Evolutionary conservation across 2,888 invertebrate genomes (phyloP), one percentile per base, ranked within the genome.

Genomic region (Cetonia aurata): DNA sequence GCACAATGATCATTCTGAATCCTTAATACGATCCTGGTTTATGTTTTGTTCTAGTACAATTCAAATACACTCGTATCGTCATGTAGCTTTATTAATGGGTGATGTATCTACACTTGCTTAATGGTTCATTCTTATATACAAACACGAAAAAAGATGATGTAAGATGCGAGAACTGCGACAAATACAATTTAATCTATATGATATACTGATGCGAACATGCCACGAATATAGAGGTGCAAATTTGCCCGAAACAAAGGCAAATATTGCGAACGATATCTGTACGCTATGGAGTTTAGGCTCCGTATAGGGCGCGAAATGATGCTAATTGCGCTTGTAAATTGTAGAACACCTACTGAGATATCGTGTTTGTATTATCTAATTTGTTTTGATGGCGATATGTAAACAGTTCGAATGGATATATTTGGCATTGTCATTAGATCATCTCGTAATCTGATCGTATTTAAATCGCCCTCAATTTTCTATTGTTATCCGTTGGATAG

Each of bases 151-250:
- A 37, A 37, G 33, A 50, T 65, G 62, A 65, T 65, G 62, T 65
- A 65, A 65, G 62, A 65, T 65, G 37, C 8, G 62, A 65, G 46
- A 65, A 50, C n/a, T 65, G 62, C 50, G 62, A 65, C 62, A 50
- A 50, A 65, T 65, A 65, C n/a, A 37, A 37, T 10, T 37, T 37
- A 65, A 65, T 37, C 37, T 41, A 52, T 41, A 52, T 37, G 37
- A 50, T 65, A 50, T 65, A 17, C 12, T 57, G 42, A 65, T 65
- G 50, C 12, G 57, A 42, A 41, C 57, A 19, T 42, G 50, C 33
- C 9, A 3, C 17, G 62, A 65, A 65, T 65, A 37, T 33, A 6
- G 37, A 65, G 37, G 37, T 65, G 15, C 37, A 12, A 31, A 37
- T 65, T 65, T 50, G 50, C 37, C 37, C 50, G 6, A 65, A 65